Evolutionary conservation across 2,113 vertebrate genomes (phyloP), one percentile per base, ranked within the genome.

Genomic region (Myiozetetes cayanensis): DNA sequence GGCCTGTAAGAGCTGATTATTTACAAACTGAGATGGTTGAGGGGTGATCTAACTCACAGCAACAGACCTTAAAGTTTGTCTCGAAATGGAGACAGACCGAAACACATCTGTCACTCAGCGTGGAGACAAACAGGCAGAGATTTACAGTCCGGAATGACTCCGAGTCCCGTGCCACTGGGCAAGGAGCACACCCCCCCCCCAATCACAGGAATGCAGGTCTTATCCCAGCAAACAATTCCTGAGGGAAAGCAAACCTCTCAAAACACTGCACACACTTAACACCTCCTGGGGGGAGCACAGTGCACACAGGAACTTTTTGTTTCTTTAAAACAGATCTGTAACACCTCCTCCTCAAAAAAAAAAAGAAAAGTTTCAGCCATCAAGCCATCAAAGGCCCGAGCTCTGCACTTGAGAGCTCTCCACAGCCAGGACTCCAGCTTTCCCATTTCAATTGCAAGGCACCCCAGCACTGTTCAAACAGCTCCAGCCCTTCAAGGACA

Each of bases 371-470:
- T 47, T 52, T 30, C 1, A 0, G 70, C 12, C 59, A 89, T 80
- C 93, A 89, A 91, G 70, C 12, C 59, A 89, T 80, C 93, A 89
- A 91, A 95, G 77, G 82, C 30, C 23, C 24, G 44, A 76, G 85
- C 30, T 31, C 0, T 8, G 35, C 89, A 63, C 62, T 89, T 8
- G 50, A 78, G 90, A 81, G 89, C 53, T 58, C 28, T 84, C 72
- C 74, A 47, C 31, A 28, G 25, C 72, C 85, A 58, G 35, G 49
- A 41, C 22, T 61, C 15, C 59, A 78, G 50, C 74, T 22, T 19
- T 20, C 8, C 6, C 63, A 82, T 76, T 80, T 56, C 89, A 77
- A 63, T 44, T 59, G 47, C 91, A 63, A 59, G 86, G 89, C 68
- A 47, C 14, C 6, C 90, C 79, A 27, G 65, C 4, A 39, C 65